phyloP scores from a whole-genome alignment of 2,888 invertebrate species.

The Ceriagrion tenellum region DNA sequence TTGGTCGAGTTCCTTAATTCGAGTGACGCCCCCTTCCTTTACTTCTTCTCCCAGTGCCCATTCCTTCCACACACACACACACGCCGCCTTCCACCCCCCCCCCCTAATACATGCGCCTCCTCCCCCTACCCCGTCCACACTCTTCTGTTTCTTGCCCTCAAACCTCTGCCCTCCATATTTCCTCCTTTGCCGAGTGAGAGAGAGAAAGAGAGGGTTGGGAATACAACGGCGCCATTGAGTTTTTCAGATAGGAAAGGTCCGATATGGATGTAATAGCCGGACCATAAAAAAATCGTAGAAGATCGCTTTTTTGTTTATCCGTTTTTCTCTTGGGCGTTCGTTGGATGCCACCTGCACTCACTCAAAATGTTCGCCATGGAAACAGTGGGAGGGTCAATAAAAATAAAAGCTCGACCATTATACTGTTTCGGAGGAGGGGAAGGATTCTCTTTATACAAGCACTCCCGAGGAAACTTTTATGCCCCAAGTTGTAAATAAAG shows the following conservation, averaged over 20 bases:
- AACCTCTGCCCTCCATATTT: constrained; percentile 42
- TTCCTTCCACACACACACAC: too few relatives aligned
- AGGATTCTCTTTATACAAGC: background rate
- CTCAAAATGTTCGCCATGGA: background rate
- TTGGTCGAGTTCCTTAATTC: constrained; percentile 66
- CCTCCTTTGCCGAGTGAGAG: constrained; percentile 24
- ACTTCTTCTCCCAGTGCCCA: background rate
- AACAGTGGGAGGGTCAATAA: background rate
- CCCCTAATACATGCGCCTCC: background rate
- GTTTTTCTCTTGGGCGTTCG: constrained; percentile 37
- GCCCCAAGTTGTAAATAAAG: background rate
- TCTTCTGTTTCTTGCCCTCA: background rate
- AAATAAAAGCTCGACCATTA: constrained; percentile 31
- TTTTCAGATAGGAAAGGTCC: constrained; percentile 54
- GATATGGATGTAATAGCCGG: constrained; percentile 65
- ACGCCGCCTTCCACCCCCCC: background rate
- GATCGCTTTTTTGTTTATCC: constrained; percentile 28
- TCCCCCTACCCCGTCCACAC: too few relatives aligned
- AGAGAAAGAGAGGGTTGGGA: background rate
- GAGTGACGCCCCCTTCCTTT: constrained; percentile 62
- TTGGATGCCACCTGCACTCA: constrained; percentile 44
- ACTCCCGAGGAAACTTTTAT: constrained; percentile 7
- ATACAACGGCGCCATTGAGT: constrained; percentile 51
- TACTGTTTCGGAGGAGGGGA: background rate
- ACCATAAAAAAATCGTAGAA: constrained; percentile 44